Percentiles rank a stretch among this genome's conserved stretches.
Conservation (phyloP, 2,888 invertebrate genomes). For the Hydrotaea diabolus region DNA sequence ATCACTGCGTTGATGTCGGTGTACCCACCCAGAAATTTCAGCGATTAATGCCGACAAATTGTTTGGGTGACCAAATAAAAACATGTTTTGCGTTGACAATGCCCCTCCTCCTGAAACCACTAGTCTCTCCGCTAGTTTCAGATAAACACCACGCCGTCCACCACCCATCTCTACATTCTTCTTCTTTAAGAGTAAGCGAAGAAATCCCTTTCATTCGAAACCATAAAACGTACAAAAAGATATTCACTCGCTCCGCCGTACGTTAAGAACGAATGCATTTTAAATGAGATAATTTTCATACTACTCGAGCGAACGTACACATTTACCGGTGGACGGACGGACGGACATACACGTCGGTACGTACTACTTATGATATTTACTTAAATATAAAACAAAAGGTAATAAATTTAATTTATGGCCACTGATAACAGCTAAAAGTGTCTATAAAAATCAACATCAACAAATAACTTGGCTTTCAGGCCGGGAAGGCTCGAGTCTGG, state of each 20-base stretch:
- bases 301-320: background rate
- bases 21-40: conserved; percentile 10
- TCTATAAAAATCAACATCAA: conserved; percentile 63
- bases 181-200: background rate
- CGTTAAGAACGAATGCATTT: conserved; percentile 21
- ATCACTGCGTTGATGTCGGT: background rate
- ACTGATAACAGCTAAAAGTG: conserved; percentile 59
- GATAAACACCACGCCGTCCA: conserved; percentile 1
- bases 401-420: conserved; percentile 63
- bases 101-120: background rate
- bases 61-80: background rate
- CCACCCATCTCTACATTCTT: background rate
- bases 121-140: background rate
- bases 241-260: background rate
- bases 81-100: conserved; percentile 12
- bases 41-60: conserved; percentile 14
- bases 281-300: conserved; percentile 42
- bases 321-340: background rate
- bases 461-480: conserved; percentile 18
- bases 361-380: conserved; percentile 17
- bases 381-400: conserved; percentile 40
- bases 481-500: background rate
- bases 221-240: background rate
- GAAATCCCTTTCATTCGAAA: conserved; percentile 6
- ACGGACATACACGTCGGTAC: background rate